Percentiles rank a stretch among this genome's conserved stretches.
Conservation (phyloP, 2,797 vertebrate genomes). For the Anguilla marmorata region DNA sequence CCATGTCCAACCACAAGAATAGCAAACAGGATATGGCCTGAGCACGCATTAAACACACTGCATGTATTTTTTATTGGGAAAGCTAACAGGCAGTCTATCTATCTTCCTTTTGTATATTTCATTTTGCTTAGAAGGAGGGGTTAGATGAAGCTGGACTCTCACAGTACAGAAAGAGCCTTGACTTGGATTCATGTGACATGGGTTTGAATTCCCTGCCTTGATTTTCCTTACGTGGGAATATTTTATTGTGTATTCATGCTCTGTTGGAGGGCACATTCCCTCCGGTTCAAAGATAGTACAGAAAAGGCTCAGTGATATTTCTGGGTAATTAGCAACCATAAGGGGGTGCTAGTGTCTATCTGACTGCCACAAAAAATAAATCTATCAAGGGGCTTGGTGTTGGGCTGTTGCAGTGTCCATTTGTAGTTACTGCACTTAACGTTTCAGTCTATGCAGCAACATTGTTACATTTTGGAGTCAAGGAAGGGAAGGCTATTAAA, state of each 20-base stretch:
- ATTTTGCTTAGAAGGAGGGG: not conserved
- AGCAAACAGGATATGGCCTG: not conserved
- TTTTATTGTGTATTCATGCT: not conserved
- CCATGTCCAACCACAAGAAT: not conserved
- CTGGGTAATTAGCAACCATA: not conserved
- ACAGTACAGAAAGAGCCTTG: not conserved
- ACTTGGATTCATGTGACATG: not conserved
- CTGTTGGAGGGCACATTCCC: not conserved
- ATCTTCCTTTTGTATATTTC: not conserved
- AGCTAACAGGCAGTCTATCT: not conserved
- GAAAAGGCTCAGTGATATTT: not conserved
- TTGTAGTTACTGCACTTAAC: not conserved
- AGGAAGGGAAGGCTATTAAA: no score
- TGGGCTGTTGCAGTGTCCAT: not conserved
- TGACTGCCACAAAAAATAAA: not conserved
- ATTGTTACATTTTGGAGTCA: not conserved
- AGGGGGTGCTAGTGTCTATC: not conserved
- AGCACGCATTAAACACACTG: not conserved
- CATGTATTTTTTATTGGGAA: no score
- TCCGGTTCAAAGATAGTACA: not conserved
- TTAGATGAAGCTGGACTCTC: not conserved
- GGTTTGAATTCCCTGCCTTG: not conserved
- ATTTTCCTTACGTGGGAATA: not conserved
- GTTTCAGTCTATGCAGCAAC: not conserved
- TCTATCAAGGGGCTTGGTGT: not conserved